A percentile compares a stretch with the other conserved stretches of the same genome.
Evolutionary conservation across 1,140 invertebrate species (phyloP).

Genomic region (Drosophila pandora): DNA sequence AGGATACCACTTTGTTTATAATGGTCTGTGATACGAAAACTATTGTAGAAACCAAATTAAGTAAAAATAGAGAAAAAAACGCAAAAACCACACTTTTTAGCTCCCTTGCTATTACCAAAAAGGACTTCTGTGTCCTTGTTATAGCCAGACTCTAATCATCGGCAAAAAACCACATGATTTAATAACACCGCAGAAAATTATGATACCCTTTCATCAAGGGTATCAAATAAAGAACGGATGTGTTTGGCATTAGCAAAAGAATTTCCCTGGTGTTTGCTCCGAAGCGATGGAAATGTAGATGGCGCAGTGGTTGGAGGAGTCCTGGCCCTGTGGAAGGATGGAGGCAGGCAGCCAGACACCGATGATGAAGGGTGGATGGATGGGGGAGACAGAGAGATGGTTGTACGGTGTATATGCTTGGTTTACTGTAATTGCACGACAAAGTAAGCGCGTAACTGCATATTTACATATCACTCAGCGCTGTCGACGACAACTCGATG

Average conservation of each 20-base stretch:
- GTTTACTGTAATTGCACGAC: conserved; percentile 77
- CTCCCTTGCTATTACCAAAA: not conserved
- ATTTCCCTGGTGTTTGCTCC: conserved; percentile 57
- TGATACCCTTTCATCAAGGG: conserved; percentile 50
- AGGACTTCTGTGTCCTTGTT: too few species aligned
- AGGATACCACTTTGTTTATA: not conserved
- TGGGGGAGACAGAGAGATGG: conserved; percentile 8
- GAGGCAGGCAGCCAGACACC: not conserved
- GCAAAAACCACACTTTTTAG: not conserved
- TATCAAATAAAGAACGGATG: conserved; percentile 69
- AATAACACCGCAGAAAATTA: conserved; percentile 55
- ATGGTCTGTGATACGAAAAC: not conserved
- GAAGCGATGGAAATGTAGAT: conserved; percentile 16
- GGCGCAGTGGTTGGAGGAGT: not conserved
- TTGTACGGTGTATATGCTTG: conserved; percentile 37
- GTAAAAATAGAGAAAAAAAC: too few species aligned
- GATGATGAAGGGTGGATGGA: conserved; percentile 6
- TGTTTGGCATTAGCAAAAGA: conserved; percentile 80
- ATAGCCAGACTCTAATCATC: too few species aligned
- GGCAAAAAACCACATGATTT: not conserved
- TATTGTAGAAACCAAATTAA: too few species aligned
- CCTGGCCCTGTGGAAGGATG: not conserved
- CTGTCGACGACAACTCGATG: conserved; percentile 17
- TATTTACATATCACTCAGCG: conserved; percentile 78
- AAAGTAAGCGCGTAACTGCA: conserved; percentile 81